These are phyloP conservation scores for Tachina fera DNA, from an alignment of 2,888 invertebrate species.

Conservation along the genomic window DNA sequence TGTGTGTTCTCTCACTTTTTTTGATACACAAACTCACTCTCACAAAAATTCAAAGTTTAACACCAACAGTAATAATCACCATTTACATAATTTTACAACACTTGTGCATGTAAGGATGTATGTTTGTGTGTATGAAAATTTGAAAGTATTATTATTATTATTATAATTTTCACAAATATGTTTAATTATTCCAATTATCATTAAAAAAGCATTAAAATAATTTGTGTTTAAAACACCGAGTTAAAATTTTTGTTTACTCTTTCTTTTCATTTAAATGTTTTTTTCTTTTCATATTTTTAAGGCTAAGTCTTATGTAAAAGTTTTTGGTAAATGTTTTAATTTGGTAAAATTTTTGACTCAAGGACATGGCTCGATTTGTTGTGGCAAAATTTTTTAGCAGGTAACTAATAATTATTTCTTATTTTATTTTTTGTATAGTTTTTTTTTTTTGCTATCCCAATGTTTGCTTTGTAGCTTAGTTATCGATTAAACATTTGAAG, in stretches of 20 bases:
- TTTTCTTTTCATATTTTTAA: slow-evolving; percentile 76
- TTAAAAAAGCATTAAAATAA: no score
- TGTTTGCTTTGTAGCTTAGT: not conserved
- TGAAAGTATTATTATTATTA: no score
- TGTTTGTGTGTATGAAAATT: not conserved
- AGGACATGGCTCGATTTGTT: slow-evolving; percentile 74
- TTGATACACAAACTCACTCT: not conserved
- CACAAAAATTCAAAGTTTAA: not conserved
- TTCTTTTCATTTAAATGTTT: slow-evolving; percentile 66
- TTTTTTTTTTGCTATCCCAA: not conserved
- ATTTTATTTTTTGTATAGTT: slow-evolving; percentile 15
- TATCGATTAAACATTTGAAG: slow-evolving; percentile 43
- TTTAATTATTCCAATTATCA: not conserved
- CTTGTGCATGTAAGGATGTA: not conserved
- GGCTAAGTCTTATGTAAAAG: slow-evolving; percentile 76
- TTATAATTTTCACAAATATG: not conserved
- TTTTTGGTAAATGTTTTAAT: slow-evolving; percentile 78
- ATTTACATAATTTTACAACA: slow-evolving; percentile 46
- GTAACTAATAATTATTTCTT: not conserved
- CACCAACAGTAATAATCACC: slow-evolving; percentile 40
- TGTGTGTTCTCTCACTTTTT: not conserved
- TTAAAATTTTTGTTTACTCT: slow-evolving; percentile 3
- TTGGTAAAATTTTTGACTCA: slow-evolving; percentile 79
- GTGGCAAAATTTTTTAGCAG: not conserved
- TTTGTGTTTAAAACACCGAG: not conserved